These are phyloP conservation scores for Stictonetta naevosa DNA, from an alignment of 2,113 vertebrate genomes.

Conservation along the genomic window DNA sequence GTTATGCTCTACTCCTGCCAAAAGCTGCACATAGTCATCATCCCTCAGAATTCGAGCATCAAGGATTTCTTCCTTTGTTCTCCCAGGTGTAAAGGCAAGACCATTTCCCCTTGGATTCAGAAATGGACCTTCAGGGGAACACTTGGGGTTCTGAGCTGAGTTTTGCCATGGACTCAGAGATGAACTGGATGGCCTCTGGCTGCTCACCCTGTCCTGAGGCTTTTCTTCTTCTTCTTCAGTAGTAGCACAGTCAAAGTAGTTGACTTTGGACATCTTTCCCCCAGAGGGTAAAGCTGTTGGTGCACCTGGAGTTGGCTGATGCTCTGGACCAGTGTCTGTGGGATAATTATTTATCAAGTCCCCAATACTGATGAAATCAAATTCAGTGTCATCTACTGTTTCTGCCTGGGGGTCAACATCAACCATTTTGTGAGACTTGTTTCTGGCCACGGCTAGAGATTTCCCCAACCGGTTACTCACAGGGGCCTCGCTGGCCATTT, in stretches of 20 bases:
- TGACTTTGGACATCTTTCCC: neutral
- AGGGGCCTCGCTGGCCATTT: fast-evolving
- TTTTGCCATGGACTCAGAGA: neutral
- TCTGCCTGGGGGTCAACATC: conserved; percentile 57
- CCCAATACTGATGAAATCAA: neutral
- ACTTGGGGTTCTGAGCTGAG: neutral
- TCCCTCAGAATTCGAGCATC: conserved; percentile 74
- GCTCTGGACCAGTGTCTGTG: neutral
- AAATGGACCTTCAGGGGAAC: conserved; percentile 10
- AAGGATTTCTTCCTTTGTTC: conserved; percentile 15
- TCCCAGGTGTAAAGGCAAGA: conserved; percentile 6
- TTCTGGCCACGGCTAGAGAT: neutral
- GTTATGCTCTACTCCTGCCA: conserved; percentile 84
- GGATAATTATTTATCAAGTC: neutral
- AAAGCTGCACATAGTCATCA: conserved; percentile 82
- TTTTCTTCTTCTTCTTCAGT: conserved; percentile 65
- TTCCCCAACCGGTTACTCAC: neutral
- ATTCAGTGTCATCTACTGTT: neutral
- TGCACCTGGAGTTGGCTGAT: neutral
- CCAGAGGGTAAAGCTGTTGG: neutral
- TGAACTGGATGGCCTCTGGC: conserved; percentile 42
- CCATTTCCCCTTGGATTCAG: conserved; percentile 40
- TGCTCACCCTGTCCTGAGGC: neutral
- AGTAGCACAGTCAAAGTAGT: conserved; percentile 35
- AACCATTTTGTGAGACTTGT: neutral